These are phyloP conservation scores for Mayetiola destructor DNA, from an alignment of 2,888 invertebrate species.

Conservation along the genomic window DNA sequence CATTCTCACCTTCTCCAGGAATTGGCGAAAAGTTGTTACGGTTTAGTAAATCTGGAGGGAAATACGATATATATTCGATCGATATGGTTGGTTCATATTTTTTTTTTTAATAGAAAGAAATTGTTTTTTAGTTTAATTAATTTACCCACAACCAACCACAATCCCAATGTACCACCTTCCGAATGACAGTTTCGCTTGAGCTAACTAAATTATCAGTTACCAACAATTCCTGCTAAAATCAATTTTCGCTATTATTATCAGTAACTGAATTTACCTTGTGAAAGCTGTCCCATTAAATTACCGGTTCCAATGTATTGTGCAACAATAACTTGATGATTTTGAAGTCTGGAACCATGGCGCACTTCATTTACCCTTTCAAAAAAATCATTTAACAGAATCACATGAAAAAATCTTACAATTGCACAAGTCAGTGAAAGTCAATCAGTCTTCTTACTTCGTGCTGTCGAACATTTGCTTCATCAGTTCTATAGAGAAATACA, in stretches of 20 bases:
- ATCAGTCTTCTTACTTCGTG: background rate
- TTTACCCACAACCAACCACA: no score
- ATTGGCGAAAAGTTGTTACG: conserved; percentile 63
- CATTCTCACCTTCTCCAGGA: conserved; percentile 59
- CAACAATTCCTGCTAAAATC: no score
- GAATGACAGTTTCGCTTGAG: no score
- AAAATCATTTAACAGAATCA: background rate
- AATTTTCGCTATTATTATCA: no score
- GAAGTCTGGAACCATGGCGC: background rate
- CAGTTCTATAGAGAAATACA: background rate
- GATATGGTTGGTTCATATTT: no score
- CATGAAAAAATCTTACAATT: background rate
- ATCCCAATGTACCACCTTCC: no score
- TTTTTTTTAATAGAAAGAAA: background rate
- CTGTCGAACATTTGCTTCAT: background rate
- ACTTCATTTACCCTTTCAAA: background rate
- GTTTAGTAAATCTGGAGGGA: conserved; percentile 32
- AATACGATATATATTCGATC: no score
- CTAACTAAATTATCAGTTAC: no score
- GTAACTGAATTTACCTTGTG: conserved; percentile 48
- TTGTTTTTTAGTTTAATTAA: no score
- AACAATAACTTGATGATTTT: conserved; percentile 46
- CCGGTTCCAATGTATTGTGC: conserved; percentile 79
- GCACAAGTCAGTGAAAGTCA: background rate
- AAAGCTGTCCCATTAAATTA: conserved; percentile 63